These are phyloP conservation scores for Cyprinus carpio DNA, from an alignment of 2,113 vertebrate species.

Conservation along the genomic window DNA sequence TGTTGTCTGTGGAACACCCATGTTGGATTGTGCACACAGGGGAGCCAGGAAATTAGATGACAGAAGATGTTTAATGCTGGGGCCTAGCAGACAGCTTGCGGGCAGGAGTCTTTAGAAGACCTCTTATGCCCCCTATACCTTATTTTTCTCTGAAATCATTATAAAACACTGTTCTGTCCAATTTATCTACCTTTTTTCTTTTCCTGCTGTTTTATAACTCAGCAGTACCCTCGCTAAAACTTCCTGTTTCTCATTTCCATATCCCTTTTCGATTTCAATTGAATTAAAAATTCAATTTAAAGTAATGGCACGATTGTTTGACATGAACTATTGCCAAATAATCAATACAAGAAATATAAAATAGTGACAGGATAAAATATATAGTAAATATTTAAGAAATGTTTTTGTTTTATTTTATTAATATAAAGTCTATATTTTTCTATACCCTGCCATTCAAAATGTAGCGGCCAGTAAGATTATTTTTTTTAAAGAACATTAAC, in stretches of 20 bases:
- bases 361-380: neutral
- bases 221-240: neutral
- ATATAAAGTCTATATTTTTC: neutral
- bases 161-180: neutral
- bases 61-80: constrained; percentile 33
- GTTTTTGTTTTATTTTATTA: neutral
- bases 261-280: neutral
- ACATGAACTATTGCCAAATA: neutral
- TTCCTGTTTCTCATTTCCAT: neutral
- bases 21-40: constrained; percentile 36
- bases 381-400: neutral
- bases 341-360: neutral
- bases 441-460: neutral
- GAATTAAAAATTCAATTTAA: neutral
- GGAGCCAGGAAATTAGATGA: constrained; percentile 36
- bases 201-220: constrained; percentile 13
- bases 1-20: constrained; percentile 53
- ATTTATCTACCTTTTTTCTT: neutral
- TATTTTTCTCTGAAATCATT: constrained; percentile 9
- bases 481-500: too few species aligned
- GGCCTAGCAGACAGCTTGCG: constrained; percentile 37
- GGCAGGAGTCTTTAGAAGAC: constrained; percentile 33
- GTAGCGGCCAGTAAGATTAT: too few species aligned
- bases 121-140: constrained; percentile 7
- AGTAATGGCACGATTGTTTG: neutral